Evolutionary conservation across 2,113 vertebrate species (phyloP).

Genomic region (Collichthys lucidus): DNA sequence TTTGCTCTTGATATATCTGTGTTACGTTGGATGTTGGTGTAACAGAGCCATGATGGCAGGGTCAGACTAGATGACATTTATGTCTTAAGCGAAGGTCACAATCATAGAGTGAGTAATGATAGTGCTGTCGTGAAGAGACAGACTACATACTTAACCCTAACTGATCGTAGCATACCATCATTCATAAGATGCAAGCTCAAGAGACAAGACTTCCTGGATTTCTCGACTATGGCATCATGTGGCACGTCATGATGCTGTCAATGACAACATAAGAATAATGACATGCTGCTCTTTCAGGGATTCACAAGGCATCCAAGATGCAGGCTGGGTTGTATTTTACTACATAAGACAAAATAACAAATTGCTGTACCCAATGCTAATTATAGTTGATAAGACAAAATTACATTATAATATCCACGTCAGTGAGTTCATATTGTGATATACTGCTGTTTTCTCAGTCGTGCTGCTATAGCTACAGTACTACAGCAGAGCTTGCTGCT

Average conservation of each 20-base stretch:
- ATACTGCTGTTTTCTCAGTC: not conserved
- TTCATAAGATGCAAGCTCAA: not conserved
- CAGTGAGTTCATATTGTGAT: constrained; percentile 21
- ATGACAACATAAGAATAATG: not conserved
- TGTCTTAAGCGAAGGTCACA: constrained; percentile 33
- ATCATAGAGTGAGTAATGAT: constrained; percentile 17
- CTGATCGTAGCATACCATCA: not conserved
- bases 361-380: not conserved
- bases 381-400: not conserved
- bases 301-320: not conserved
- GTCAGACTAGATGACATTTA: constrained; percentile 6
- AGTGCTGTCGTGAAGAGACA: not conserved
- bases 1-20: constrained; percentile 19
- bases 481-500: constrained; percentile 7
- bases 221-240: not conserved
- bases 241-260: not conserved
- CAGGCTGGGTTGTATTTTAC: too few relatives aligned
- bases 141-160: not conserved
- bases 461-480: not conserved
- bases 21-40: not conserved
- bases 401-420: not conserved
- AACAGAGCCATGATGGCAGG: not conserved
- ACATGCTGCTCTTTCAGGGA: not conserved
- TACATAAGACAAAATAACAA: not conserved
- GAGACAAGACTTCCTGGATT: not conserved